Conservation (phyloP, 2,113 vertebrate species). For the Sinocyclocheilus rhinocerous region DNA sequence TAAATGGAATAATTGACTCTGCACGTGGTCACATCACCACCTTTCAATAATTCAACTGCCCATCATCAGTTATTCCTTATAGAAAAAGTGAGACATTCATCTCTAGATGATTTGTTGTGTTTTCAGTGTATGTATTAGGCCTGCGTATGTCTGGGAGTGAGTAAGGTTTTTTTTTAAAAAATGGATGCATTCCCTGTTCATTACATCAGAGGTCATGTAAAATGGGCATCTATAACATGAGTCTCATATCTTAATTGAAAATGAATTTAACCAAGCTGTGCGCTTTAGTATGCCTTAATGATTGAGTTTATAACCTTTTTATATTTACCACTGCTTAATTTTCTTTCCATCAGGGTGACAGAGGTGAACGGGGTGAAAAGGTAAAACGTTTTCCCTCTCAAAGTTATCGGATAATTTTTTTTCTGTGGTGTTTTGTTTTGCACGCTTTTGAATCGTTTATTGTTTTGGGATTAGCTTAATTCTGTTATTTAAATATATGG, state of each 20-base stretch:
- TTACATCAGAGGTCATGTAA: slow-evolving; percentile 39
- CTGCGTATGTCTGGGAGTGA: neutral
- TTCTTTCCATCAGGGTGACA: slow-evolving; percentile 87
- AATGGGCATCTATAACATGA: slow-evolving; percentile 56
- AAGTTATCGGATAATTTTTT: neutral
- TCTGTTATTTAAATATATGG: neutral
- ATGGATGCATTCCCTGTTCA: neutral
- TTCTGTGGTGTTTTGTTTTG: neutral
- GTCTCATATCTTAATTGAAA: slow-evolving; percentile 61
- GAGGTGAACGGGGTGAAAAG: slow-evolving; percentile 93
- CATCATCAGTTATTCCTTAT: too few relatives aligned
- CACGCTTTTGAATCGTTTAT: neutral
- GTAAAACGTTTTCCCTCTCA: slow-evolving; percentile 71
- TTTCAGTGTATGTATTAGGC: slow-evolving; percentile 38
- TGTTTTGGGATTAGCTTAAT: neutral
- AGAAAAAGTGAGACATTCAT: neutral
- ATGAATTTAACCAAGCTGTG: slow-evolving; percentile 61
- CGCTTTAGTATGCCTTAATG: slow-evolving; percentile 43
- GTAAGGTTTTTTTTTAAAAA: neutral
- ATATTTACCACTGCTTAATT: slow-evolving; percentile 62
- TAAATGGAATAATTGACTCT: too few relatives aligned
- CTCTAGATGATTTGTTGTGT: neutral
- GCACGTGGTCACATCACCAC: too few relatives aligned
- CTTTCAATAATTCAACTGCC: too few relatives aligned
- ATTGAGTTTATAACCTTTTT: slow-evolving; percentile 36